Percentiles rank a stretch among this genome's conserved stretches.
Evolutionary conservation across 2,888 invertebrate genomes (phyloP).

Genomic region (Agrochola lota): DNA sequence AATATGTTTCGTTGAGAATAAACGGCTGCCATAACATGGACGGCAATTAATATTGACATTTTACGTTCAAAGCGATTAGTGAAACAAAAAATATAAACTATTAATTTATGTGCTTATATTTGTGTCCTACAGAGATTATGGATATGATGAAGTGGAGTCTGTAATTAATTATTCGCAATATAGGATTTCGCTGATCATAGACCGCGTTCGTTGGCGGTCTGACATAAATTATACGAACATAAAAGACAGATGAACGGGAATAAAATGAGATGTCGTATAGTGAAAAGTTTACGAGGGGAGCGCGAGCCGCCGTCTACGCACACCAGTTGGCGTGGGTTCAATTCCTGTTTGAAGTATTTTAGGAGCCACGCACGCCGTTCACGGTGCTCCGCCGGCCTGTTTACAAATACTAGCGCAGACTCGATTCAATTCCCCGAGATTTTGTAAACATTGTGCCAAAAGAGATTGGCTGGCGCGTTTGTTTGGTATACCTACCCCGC

Average conservation of each 20-base stretch:
- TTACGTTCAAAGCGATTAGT: slow-evolving; percentile 26
- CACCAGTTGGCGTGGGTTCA: slow-evolving; percentile 88
- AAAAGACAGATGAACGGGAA: slow-evolving; percentile 82
- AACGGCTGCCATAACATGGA: slow-evolving; percentile 32
- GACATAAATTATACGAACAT: slow-evolving; percentile 81
- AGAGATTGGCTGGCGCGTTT: slow-evolving; percentile 79
- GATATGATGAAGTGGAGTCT: slow-evolving; percentile 19
- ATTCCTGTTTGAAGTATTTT: slow-evolving; percentile 90
- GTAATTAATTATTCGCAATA: slow-evolving; percentile 70
- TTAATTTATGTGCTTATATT: slow-evolving; percentile 20
- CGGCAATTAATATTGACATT: slow-evolving; percentile 45
- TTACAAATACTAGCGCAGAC: slow-evolving; percentile 89
- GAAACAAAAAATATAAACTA: slow-evolving; percentile 19
- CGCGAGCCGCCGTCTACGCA: slow-evolving; percentile 88
- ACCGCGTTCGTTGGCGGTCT: slow-evolving; percentile 54
- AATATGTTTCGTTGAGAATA: slow-evolving; percentile 51
- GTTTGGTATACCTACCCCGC: slow-evolving; percentile 70
- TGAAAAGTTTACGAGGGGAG: slow-evolving; percentile 86
- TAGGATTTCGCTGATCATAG: slow-evolving; percentile 69
- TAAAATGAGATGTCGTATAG: slow-evolving; percentile 87
- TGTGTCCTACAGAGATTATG: slow-evolving; percentile 29
- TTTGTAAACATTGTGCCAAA: slow-evolving; percentile 87
- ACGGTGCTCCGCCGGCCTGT: slow-evolving; percentile 80
- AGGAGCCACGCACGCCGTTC: slow-evolving; percentile 83
- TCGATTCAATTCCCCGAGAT: slow-evolving; percentile 86